A percentile compares a stretch with the other conserved stretches of the same genome.
phyloP scores from a whole-genome alignment of 2,888 invertebrate species.

The Penaeus monodon region DNA sequence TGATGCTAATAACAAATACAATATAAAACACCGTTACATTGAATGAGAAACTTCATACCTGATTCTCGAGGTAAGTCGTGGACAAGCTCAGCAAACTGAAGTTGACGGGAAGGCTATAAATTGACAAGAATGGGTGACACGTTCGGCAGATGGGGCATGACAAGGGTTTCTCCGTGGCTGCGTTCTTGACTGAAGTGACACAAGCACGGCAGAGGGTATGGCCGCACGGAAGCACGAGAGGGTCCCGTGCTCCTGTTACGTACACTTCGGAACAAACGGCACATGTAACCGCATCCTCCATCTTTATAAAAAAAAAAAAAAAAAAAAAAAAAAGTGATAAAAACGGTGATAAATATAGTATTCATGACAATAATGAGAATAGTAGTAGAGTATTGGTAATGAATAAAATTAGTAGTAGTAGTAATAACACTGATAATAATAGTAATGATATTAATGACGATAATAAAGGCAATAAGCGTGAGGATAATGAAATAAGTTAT shows the following conservation, averaged over 20 bases:
- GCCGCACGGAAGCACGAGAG: constrained; percentile 80
- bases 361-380: too few relatives aligned
- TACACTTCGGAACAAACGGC: constrained; percentile 36
- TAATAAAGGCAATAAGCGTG: too few relatives aligned
- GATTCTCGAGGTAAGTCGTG: constrained; percentile 19
- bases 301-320: neutral
- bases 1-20: too few relatives aligned
- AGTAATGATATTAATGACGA: too few relatives aligned
- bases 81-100: constrained; percentile 33
- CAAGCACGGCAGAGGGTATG: constrained; percentile 76
- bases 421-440: too few relatives aligned
- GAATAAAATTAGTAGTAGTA: too few relatives aligned
- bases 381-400: neutral
- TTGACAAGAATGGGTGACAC: constrained; percentile 7
- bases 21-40: too few relatives aligned
- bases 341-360: too few relatives aligned
- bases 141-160: constrained; percentile 34
- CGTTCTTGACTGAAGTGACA: neutral
- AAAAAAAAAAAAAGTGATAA: neutral
- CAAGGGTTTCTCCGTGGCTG: neutral
- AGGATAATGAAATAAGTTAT: too few relatives aligned
- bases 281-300: constrained; percentile 31
- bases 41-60: neutral
- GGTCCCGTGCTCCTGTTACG: constrained; percentile 69
- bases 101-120: constrained; percentile 24